Evolutionary conservation across 2,797 vertebrate genomes (phyloP), one percentile per base, ranked within the genome.

Genomic region (Phoxinus dragarum): DNA sequence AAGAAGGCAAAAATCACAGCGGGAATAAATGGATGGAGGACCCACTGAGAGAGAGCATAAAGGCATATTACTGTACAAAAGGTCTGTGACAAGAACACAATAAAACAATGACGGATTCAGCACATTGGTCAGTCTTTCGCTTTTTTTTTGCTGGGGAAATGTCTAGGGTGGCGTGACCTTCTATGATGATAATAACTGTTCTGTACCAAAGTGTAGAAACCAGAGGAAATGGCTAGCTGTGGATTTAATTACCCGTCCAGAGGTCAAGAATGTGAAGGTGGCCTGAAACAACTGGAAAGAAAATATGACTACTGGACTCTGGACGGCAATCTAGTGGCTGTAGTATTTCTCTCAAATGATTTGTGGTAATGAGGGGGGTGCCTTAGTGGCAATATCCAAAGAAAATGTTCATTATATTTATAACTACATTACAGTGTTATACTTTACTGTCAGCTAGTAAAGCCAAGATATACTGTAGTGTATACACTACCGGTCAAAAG

Each of bases 11-110:
- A 40, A 64, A 40, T 74, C 84, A 72, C 42, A 67, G 44, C n/a
- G 19, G 34, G 42, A 54, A 54, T 56, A 34, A 80, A 80, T 47
- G 16, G 34, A 52, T 66, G 56, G 56, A 40, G 56, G 14, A 67
- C 54, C 54, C 36, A 73, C 17, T 27, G 44, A 67, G 69, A 66
- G 31, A 80, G 9, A 94, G 94, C 92, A 81, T 89, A 91, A 91
- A 91, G 90, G 92, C 93, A 92, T 94, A 90, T 92, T 93, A 93
- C 92, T 92, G 91, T 91, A 89, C 4, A 38, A 88, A 90, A 87
- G 88, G 90, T 89, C 91, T 90, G 81, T 89, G 90, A 90, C 87
- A 90, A 92, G 38, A 73, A 38, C 82, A 86, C 71, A 47, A 31
- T 77, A 72, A 80, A 90, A 91, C 90, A 90, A 87, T 85, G 88